Percentiles rank a stretch among this genome's conserved stretches.
phyloP scores from a whole-genome alignment of 2,888 invertebrate species.

The Heliconius hortense region DNA sequence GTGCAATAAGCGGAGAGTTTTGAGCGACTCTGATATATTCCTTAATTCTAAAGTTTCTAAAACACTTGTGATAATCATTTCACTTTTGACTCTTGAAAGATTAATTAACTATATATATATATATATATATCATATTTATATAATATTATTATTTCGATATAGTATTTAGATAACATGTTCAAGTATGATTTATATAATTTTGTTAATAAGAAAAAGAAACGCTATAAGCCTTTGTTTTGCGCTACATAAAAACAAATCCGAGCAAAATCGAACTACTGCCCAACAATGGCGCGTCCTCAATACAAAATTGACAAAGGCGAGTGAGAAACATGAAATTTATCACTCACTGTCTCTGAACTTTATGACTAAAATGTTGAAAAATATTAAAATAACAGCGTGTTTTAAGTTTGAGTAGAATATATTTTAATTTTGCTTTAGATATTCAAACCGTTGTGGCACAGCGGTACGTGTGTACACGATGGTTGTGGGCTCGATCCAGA shows the following conservation, averaged over 20 bases:
- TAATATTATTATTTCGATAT: too few relatives aligned
- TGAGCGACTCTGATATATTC: neutral
- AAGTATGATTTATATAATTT: neutral
- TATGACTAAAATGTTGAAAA: constrained; percentile 72
- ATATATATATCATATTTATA: too few relatives aligned
- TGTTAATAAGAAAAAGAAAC: neutral
- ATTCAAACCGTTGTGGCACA: neutral
- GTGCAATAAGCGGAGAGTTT: neutral
- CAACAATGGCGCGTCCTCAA: constrained; percentile 76
- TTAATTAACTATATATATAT: too few relatives aligned
- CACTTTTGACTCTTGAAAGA: neutral
- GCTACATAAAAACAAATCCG: constrained; percentile 62
- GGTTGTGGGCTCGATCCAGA: too few relatives aligned
- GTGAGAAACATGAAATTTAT: constrained; percentile 72
- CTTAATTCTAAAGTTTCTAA: too few relatives aligned
- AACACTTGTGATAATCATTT: neutral
- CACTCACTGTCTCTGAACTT: constrained; percentile 70
- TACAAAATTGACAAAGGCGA: constrained; percentile 76
- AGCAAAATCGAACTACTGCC: constrained; percentile 76
- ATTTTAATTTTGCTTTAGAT: neutral
- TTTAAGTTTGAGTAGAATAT: constrained; percentile 18
- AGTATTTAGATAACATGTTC: neutral
- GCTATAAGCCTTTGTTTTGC: constrained; percentile 41
- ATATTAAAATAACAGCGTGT: constrained; percentile 42
- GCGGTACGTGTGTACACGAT: neutral